These are phyloP conservation scores for Cebidichthys violaceus DNA, from an alignment of 2,113 vertebrate genomes.

Conservation along the genomic window DNA sequence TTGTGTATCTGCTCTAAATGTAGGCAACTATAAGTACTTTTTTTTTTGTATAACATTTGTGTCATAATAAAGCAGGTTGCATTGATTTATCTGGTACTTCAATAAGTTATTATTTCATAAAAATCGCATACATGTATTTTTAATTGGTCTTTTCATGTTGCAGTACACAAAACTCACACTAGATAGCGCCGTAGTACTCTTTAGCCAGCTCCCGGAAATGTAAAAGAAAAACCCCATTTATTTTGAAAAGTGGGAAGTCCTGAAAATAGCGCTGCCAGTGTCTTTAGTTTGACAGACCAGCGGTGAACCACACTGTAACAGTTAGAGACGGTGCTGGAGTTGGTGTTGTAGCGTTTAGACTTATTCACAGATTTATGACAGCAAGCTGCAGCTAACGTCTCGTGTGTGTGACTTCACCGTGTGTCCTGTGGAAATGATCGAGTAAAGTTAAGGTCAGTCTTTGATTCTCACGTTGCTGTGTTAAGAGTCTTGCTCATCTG, in stretches of 20 bases:
- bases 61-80: background rate
- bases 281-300: conserved; percentile 23
- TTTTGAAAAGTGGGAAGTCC: conserved; percentile 58
- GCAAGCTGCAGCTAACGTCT: background rate
- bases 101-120: background rate
- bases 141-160: background rate
- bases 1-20: background rate
- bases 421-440: conserved; percentile 35
- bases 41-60: background rate
- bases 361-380: background rate
- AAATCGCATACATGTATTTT: background rate
- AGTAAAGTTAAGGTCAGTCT: conserved; percentile 54
- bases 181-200: conserved; percentile 24
- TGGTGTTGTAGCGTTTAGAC: background rate
- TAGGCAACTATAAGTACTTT: background rate
- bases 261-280: background rate
- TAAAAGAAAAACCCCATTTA: conserved; percentile 4
- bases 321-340: background rate
- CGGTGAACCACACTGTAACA: conserved; percentile 1
- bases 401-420: background rate
- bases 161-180: background rate
- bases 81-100: background rate
- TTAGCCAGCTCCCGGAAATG: background rate
- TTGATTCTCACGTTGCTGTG: background rate
- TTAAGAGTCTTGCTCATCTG: conserved; percentile 13